A percentile compares a stretch with the other conserved stretches of the same genome.
phyloP scores from a whole-genome alignment of 2,797 vertebrate genomes.

The Megaceryle alcyon region DNA sequence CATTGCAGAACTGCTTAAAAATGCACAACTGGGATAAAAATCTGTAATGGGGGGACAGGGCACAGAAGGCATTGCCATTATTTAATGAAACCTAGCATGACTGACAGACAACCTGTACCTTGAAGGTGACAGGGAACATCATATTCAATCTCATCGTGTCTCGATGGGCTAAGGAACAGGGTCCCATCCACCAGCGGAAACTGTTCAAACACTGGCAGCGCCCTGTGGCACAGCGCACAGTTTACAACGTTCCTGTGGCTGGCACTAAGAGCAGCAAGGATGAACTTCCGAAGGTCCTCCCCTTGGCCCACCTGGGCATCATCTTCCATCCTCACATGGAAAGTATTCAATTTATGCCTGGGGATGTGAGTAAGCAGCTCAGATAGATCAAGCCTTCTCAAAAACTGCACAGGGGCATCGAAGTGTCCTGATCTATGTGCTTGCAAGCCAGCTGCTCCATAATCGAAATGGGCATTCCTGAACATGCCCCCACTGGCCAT shows the following conservation, averaged over 20 bases:
- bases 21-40: background rate
- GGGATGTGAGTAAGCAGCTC: slow-evolving; percentile 96
- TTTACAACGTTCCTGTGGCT: slow-evolving; percentile 97
- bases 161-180: slow-evolving; percentile 95
- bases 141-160: slow-evolving; percentile 98
- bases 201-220: slow-evolving; percentile 96
- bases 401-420: slow-evolving; percentile 90
- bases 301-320: slow-evolving; percentile 97
- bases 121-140: slow-evolving; percentile 99
- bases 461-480: slow-evolving; percentile 81
- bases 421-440: slow-evolving; percentile 84
- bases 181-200: slow-evolving; percentile 98
- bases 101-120: slow-evolving; percentile 86
- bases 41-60: background rate
- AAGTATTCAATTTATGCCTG: slow-evolving; percentile 97
- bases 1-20: slow-evolving; percentile 21
- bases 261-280: slow-evolving; percentile 95
- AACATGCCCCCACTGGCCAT: slow-evolving; percentile 82
- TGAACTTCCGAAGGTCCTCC: slow-evolving; percentile 97
- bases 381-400: slow-evolving; percentile 95
- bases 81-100: slow-evolving; percentile 64
- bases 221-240: slow-evolving; percentile 94
- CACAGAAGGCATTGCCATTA: slow-evolving; percentile 1
- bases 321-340: slow-evolving; percentile 98
- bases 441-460: slow-evolving; percentile 71